Evolutionary conservation across 2,113 vertebrate species (phyloP).

Genomic region (Anhinga rufa): DNA sequence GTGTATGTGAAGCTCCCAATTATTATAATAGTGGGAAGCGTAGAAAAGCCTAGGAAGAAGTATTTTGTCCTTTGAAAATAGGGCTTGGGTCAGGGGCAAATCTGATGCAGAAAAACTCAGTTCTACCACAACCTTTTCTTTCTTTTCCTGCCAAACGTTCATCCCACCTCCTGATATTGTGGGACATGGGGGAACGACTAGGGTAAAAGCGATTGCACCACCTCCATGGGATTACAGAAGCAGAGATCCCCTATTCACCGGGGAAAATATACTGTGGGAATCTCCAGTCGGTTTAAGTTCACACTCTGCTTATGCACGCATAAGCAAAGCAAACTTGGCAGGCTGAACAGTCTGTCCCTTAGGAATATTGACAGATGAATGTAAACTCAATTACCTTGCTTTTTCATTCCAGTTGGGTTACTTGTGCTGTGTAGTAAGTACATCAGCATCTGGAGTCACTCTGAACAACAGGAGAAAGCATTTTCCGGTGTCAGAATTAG

Average conservation of each 20-base stretch:
- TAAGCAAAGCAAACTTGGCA: slow-evolving; percentile 26
- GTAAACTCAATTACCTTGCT: slow-evolving; percentile 18
- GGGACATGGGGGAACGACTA: not conserved
- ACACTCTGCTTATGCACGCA: not conserved
- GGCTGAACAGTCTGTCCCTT: not conserved
- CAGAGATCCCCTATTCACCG: not conserved
- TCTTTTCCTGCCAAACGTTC: not conserved
- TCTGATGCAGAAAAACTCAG: not conserved
- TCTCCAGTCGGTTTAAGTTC: not conserved
- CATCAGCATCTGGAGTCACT: slow-evolving; percentile 30
- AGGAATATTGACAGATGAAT: slow-evolving; percentile 35
- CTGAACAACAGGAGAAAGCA: slow-evolving; percentile 2
- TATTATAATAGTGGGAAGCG: not conserved
- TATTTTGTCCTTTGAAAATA: not conserved
- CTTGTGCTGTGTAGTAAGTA: not conserved
- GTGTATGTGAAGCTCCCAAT: not conserved
- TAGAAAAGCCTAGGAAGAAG: not conserved
- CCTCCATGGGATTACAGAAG: not conserved
- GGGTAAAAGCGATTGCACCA: not conserved
- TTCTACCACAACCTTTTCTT: not conserved
- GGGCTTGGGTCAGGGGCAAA: not conserved
- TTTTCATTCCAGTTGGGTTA: not conserved
- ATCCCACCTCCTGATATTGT: not conserved
- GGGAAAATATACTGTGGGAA: not conserved
- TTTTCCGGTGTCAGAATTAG: not conserved